These are phyloP conservation scores for Macropodus opercularis DNA, from an alignment of 2,797 vertebrate species.

Conservation along the genomic window DNA sequence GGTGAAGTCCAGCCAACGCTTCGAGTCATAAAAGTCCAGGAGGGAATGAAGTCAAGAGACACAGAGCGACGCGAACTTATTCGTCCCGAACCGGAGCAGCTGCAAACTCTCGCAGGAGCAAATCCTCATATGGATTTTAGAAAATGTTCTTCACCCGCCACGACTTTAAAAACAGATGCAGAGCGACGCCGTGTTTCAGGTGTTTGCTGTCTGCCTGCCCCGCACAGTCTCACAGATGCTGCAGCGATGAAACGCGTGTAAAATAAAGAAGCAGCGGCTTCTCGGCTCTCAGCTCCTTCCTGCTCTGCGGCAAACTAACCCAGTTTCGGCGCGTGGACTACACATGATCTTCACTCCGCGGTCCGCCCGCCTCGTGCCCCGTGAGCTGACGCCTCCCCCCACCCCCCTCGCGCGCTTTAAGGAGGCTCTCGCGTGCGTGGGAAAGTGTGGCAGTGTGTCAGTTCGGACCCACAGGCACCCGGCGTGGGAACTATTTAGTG, in stretches of 20 bases:
- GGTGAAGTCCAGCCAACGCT: conserved; percentile 53
- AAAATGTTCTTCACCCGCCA: conserved; percentile 1
- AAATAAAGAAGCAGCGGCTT: conserved; percentile 10
- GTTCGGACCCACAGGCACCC: conserved; percentile 38
- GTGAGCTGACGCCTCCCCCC: conserved; percentile 56
- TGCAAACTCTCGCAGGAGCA: conserved; percentile 58
- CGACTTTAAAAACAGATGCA: background rate
- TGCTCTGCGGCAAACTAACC: conserved; percentile 68
- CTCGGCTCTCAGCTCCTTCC: conserved; percentile 22
- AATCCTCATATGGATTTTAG: conserved; percentile 73
- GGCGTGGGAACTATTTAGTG: conserved; percentile 73
- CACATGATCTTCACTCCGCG: conserved; percentile 81
- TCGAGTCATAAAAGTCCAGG: conserved; percentile 71
- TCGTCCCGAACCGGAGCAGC: conserved; percentile 69
- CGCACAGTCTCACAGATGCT: background rate
- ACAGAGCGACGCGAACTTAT: conserved; percentile 34
- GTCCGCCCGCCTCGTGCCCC: conserved; percentile 80
- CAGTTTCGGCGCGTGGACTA: conserved; percentile 83
- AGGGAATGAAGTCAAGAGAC: conserved; percentile 43
- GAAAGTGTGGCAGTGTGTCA: conserved; percentile 86
- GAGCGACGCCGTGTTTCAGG: background rate
- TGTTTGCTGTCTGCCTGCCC: background rate
- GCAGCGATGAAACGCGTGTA: conserved; percentile 17
- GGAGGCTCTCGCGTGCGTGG: conserved; percentile 77
- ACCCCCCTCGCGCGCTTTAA: conserved; percentile 67